Evolutionary conservation across 2,888 invertebrate species (phyloP), one percentile per base, ranked within the genome.

Genomic region (Drosophila tanythrix): DNA sequence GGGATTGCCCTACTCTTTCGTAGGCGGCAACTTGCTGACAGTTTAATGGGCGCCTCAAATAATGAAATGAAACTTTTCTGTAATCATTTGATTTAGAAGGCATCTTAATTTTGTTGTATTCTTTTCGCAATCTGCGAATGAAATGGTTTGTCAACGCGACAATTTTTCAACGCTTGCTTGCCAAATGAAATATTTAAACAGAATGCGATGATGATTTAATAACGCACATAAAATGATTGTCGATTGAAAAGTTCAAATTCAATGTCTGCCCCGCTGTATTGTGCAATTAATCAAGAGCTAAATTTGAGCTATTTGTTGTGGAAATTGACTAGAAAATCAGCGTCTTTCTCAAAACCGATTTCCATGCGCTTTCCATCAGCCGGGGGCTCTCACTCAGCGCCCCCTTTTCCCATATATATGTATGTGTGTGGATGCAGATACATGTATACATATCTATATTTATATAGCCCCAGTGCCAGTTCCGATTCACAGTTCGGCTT

Each of bases 91-190:
- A 88, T 88, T 88, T 88, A 82, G 72, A 70, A 68, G 61, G 57
- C 56, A 72, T 71, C 67, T 65, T 63, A 59, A 51, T 72, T 64
- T 62, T 27, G 7, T 8, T 46, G 15, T 10, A 57, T 57, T 58
- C 15, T 43, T 76, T 83, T 75, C 68, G 85, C 84, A 83, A 76
- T 79, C 88, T 53, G 85, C 79, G 66, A 84, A 85, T 88, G 85
- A 85, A 82, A 82, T 72, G 79, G 84, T 88, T 82, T 88, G 84
- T 85, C 84, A 84, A 84, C 85, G 86, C 82, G 27, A 62, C 60
- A 65, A 69, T 81, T 83, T 75, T 59, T 75, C 74, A 73, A 70
- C 70, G 70, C 53, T 15, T 52, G 31, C 50, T n/a, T 60, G 63
- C 55, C 64, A 71, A 87, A 81, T 80, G 51, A 71, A 71, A 56